These are phyloP conservation scores for Squalus acanthias DNA, from an alignment of 2,797 vertebrate genomes.

Conservation along the genomic window DNA sequence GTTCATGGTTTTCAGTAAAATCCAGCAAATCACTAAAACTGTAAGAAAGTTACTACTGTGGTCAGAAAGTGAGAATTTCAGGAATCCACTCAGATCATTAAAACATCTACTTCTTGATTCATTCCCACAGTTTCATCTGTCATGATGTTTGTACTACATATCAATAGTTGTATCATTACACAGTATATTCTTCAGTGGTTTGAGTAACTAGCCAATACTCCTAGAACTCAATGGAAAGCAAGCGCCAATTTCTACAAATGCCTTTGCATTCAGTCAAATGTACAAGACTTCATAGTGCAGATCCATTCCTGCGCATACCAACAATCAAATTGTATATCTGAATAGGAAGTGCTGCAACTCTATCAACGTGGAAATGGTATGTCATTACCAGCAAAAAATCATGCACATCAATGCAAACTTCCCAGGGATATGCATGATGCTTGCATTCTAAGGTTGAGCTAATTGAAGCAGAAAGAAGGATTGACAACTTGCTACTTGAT, in stretches of 20 bases:
- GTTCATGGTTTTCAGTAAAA: conserved; percentile 7
- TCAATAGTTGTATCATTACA: not conserved
- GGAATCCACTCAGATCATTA: not conserved
- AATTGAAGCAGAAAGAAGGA: no score
- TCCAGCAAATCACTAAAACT: not conserved
- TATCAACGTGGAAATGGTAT: no score
- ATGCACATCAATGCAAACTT: no score
- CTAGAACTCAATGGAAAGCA: not conserved
- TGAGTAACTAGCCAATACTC: not conserved
- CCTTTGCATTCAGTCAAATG: not conserved
- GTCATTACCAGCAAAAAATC: no score
- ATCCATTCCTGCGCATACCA: no score
- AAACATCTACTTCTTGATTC: not conserved
- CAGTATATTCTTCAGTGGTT: not conserved
- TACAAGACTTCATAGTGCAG: no score
- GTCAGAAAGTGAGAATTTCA: not conserved
- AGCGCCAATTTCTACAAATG: not conserved
- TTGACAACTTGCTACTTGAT: no score
- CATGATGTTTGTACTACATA: not conserved
- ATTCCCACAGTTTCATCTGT: not conserved
- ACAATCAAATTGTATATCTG: no score
- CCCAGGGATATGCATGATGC: no score
- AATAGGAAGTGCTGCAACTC: no score
- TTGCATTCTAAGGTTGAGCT: no score
- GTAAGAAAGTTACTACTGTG: not conserved